These are phyloP conservation scores for Podilymbus podiceps DNA, from an alignment of 2,113 vertebrate species.

Conservation along the genomic window DNA sequence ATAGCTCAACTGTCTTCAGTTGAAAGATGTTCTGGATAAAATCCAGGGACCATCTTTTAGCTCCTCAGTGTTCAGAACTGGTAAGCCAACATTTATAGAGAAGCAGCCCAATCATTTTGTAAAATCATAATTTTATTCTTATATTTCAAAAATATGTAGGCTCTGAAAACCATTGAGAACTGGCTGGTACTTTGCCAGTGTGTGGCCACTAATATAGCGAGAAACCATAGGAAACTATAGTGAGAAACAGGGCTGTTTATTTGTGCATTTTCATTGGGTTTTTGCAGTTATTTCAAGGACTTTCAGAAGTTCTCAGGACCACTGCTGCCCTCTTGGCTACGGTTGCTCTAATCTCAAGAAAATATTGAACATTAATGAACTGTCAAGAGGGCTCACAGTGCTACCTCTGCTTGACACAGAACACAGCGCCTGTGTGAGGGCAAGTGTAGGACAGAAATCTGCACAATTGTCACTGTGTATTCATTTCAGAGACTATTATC, in stretches of 20 bases:
- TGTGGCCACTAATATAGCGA: background rate
- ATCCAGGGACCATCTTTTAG: background rate
- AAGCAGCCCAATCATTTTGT: background rate
- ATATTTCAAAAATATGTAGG: background rate
- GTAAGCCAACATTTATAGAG: background rate
- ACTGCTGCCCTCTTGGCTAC: background rate
- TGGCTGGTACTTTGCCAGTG: background rate
- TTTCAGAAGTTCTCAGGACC: background rate
- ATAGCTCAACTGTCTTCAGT: background rate
- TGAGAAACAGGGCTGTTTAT: background rate
- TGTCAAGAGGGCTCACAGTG: background rate
- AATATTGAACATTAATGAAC: background rate
- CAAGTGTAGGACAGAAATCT: background rate
- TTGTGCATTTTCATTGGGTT: background rate
- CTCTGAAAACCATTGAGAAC: background rate
- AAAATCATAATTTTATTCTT: background rate
- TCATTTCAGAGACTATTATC: background rate
- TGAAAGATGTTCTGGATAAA: constrained; percentile 17
- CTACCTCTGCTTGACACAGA: background rate
- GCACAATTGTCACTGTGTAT: background rate
- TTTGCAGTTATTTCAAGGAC: background rate
- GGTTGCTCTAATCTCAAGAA: background rate
- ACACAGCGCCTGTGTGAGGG: background rate
- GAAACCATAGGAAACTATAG: background rate
- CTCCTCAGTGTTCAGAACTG: background rate